Base-by-base conservation (phyloP, 2,888 invertebrate genomes). In the Pocota personata region DNA sequence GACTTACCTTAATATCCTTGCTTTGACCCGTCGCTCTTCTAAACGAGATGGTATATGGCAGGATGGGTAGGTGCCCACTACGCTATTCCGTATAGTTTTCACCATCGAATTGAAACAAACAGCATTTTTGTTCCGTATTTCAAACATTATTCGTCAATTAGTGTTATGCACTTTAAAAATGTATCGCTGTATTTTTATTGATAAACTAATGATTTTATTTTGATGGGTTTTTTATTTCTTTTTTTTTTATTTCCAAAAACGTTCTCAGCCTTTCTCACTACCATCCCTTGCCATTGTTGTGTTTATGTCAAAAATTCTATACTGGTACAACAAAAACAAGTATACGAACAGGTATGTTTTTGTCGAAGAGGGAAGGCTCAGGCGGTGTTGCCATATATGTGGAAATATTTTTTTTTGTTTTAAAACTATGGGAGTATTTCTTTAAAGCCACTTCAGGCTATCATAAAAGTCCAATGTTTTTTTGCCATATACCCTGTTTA, bases 11-110 rank as follows among this genome's bases (percentile, higher is more conserved):
- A 91, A 87, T n/a, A 91, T 90, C 78, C 92, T 88, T 3, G 92
- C 94, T 90, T 95, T 95, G 0, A 95, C 94, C 88, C 94, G 93
- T 80, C 97, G 94, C 89, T 97, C 97, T 89, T 97, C 96, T 66
- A 97, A 93, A 87, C 97, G 94, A 84, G 94, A 93, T 52, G 93
- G 93, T 88, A 95, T 94, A 83, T 96, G 96, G 91, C 97, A 97
- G n/a, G 96, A 95, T 64, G 97, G 97, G 90, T 95, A 94, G 88
- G 94, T 94, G 78, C 97, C 97, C 90, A 95, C 96, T 79, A 96
- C 93, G 86, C 90, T 91, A 66, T 91, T 91, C 62, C 91, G 89
- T 75, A 91, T 89, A 69, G 92, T 92, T 76, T 91, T 91, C 62
- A 92, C 92, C 91, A 92, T 91, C 62, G 92, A 91, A 87, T 91